A percentile compares a stretch with the other conserved stretches of the same genome.
phyloP scores from a whole-genome alignment of 2,888 invertebrate genomes.

The Pherbina coryleti region DNA sequence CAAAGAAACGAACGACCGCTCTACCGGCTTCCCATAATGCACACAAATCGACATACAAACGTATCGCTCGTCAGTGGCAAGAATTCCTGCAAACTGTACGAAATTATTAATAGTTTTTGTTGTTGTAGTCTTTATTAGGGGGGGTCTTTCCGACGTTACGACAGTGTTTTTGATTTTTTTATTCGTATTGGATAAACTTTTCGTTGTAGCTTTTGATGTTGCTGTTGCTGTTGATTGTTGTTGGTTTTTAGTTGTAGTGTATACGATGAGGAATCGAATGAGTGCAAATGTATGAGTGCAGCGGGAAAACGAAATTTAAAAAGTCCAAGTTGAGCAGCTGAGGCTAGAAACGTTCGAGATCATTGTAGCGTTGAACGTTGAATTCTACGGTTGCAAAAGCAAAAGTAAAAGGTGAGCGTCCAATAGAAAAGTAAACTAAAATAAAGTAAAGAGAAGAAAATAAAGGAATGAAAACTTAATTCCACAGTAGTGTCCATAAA shows the following conservation, averaged over 20 bases:
- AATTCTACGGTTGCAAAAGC: slow-evolving; percentile 70
- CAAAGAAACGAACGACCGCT: too few species aligned
- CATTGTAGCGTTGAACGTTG: slow-evolving; percentile 70
- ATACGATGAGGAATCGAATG: neutral
- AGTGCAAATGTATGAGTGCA: slow-evolving; percentile 30
- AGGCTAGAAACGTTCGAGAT: slow-evolving; percentile 63
- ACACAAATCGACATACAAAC: too few species aligned
- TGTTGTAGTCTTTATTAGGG: too few species aligned
- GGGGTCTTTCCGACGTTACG: neutral
- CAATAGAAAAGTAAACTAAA: slow-evolving; percentile 43
- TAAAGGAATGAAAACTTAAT: slow-evolving; percentile 33
- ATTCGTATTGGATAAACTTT: neutral
- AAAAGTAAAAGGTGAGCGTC: slow-evolving; percentile 63
- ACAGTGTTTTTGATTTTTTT: too few species aligned
- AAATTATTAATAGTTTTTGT: too few species aligned
- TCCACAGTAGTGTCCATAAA: neutral
- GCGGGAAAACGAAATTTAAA: slow-evolving; percentile 54
- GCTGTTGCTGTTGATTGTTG: neutral
- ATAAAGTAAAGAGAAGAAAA: too few species aligned
- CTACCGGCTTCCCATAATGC: too few species aligned
- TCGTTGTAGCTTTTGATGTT: neutral
- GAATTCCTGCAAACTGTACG: too few species aligned
- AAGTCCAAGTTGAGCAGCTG: slow-evolving; percentile 49
- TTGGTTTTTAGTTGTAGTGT: neutral
- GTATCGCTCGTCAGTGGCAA: too few species aligned